Conservation (phyloP, 1,140 invertebrate genomes). For the Drosophila arawakana region DNA sequence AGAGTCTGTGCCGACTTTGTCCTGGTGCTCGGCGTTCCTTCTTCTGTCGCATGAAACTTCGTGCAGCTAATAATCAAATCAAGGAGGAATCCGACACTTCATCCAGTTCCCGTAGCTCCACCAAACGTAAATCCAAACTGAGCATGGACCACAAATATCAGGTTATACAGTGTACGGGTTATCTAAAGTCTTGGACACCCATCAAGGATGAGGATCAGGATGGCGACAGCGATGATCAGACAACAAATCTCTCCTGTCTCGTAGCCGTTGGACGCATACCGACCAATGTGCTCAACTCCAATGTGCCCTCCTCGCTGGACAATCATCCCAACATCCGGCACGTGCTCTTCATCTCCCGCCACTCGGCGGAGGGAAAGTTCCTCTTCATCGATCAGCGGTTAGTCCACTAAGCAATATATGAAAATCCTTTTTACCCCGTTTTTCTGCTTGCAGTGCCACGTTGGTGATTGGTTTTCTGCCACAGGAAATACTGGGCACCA, state of each 20-base stretch:
- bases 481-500: slow-evolving; percentile 96
- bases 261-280: slow-evolving; percentile 92
- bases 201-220: slow-evolving; percentile 89
- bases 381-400: slow-evolving; percentile 97
- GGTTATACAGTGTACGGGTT: slow-evolving; percentile 95
- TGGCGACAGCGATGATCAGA: slow-evolving; percentile 89
- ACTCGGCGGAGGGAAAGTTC: slow-evolving; percentile 97
- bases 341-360: slow-evolving; percentile 92
- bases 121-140: slow-evolving; percentile 88
- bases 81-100: slow-evolving; percentile 91
- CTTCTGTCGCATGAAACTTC: slow-evolving; percentile 96
- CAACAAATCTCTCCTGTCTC: slow-evolving; percentile 93
- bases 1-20: slow-evolving; percentile 90
- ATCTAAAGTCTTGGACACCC: slow-evolving; percentile 95
- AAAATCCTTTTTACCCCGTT: neutral
- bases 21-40: slow-evolving; percentile 95
- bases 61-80: slow-evolving; percentile 85
- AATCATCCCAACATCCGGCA: slow-evolving; percentile 85
- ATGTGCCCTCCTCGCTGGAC: slow-evolving; percentile 76
- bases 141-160: slow-evolving; percentile 89
- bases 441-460: slow-evolving; percentile 89
- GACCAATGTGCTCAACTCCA: slow-evolving; percentile 85
- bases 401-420: slow-evolving; percentile 2
- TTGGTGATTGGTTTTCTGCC: slow-evolving; percentile 95
- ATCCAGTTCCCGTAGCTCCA: slow-evolving; percentile 87